Evolutionary conservation across 2,888 invertebrate species (phyloP), one percentile per base, ranked within the genome.

Genomic region (Sipha maydis): DNA sequence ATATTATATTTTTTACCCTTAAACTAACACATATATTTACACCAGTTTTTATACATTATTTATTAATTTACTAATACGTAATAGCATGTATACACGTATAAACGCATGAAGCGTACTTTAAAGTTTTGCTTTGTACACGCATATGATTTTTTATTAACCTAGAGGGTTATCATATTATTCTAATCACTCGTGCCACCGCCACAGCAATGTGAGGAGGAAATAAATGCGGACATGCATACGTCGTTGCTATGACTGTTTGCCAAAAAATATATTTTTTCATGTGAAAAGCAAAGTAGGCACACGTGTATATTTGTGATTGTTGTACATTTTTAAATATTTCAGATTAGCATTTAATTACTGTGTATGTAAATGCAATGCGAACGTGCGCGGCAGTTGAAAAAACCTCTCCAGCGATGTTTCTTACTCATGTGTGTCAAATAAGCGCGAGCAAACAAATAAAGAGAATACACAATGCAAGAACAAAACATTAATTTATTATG

Each of bases 261-360:
- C 83, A 54, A 79, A 77, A 77, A 28, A 38, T 25, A 38, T 38
- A 34, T 80, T 38, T 69, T 67, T 80, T 80, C 67, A 80, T 34
- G 80, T 34, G 34, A 80, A 80, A 28, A 21, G n/a, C 61, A 0
- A 48, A 54, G 19, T 38, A 67, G 1, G 41, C 38, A n/a, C 76
- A 48, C 14, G 41, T 41, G 41, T n/a, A 14, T 76, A 69, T 82
- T 69, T 69, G 28, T 82, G 21, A 28, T 69, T 82, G 38, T 83
- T n/a, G 54, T 34, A 61, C 7, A 21, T 83, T 31, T 83, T 54
- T n/a, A 25, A 83, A 71, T 73, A 85, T 69, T 67, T 67, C 0
- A 7, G n/a, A 85, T 78, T 77, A 69, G 76, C 85, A 85, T 85
- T 85, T 85, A 85, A 78, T 54, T 77, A 77, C n/a, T n/a, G n/a